Conservation (phyloP, 2,113 vertebrate genomes). For the Nothocercus nigrocapillus region DNA sequence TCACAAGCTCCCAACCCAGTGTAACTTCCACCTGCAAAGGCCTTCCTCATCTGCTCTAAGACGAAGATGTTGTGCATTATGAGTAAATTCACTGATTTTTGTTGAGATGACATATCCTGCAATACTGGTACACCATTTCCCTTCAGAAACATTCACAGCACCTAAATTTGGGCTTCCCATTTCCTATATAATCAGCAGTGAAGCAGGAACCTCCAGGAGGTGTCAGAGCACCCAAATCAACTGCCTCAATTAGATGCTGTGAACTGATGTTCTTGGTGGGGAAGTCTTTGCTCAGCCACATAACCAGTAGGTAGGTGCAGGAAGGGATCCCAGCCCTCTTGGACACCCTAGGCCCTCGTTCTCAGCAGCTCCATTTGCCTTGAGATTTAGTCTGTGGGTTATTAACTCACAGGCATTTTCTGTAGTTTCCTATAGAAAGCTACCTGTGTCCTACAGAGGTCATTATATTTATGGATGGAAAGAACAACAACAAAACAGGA, state of each 20-base stretch:
- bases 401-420: neutral
- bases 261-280: neutral
- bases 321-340: neutral
- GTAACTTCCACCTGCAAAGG: neutral
- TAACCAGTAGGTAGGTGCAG: neutral
- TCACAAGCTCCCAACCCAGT: neutral
- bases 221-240: slow-evolving; percentile 38
- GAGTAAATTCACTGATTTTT: neutral
- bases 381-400: neutral
- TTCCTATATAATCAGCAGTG: neutral
- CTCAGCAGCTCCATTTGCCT: neutral
- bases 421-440: neutral
- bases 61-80: neutral
- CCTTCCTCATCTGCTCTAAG: neutral
- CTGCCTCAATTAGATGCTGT: neutral
- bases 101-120: neutral
- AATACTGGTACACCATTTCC: neutral
- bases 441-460: neutral
- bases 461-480: neutral
- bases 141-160: neutral
- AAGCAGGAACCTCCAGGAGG: slow-evolving; percentile 3
- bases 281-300: neutral
- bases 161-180: slow-evolving; percentile 36
- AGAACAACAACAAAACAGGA: neutral
- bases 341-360: neutral